phyloP scores from a whole-genome alignment of 2,797 vertebrate genomes.

The Cossypha caffra region DNA sequence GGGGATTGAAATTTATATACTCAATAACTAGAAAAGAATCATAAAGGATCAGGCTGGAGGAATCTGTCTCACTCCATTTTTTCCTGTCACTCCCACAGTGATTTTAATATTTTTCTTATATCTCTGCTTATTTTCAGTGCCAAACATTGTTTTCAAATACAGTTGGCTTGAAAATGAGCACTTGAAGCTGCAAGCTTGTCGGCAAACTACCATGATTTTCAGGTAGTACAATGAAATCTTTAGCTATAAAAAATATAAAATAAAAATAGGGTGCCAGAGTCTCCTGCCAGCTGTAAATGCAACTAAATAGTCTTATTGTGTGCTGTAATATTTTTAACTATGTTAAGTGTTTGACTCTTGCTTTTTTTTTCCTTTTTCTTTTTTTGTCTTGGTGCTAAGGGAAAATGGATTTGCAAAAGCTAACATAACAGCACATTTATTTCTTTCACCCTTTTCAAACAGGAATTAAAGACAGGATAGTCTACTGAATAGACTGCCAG shows the following conservation, averaged over 20 bases:
- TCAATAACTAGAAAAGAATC: constrained; percentile 81
- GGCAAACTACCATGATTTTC: constrained; percentile 46
- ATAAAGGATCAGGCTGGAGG: constrained; percentile 80
- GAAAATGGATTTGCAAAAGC: constrained; percentile 58
- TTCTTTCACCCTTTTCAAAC: constrained; percentile 56
- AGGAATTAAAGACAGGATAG: constrained; percentile 55
- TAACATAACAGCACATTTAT: constrained; percentile 49
- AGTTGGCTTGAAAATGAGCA: constrained; percentile 75
- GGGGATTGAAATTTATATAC: constrained; percentile 83
- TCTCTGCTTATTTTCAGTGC: constrained; percentile 80
- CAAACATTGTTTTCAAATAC: constrained; percentile 83
- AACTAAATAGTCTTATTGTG: constrained; percentile 38
- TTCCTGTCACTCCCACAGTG: constrained; percentile 83
- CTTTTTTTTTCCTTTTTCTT: constrained; percentile 30
- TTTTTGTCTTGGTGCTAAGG: constrained; percentile 16
- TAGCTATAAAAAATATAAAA: constrained; percentile 39
- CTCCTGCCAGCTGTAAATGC: constrained; percentile 49
- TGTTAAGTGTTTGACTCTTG: constrained; percentile 40
- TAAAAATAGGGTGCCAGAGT: constrained; percentile 42
- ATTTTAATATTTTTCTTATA: constrained; percentile 84
- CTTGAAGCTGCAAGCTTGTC: constrained; percentile 40
- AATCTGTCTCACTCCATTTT: constrained; percentile 83
- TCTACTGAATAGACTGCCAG: constrained; percentile 38
- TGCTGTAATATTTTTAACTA: constrained; percentile 60
- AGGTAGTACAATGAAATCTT: constrained; percentile 60